phyloP scores from a whole-genome alignment of 2,888 invertebrate species.

The Cheilosia pagana region DNA sequence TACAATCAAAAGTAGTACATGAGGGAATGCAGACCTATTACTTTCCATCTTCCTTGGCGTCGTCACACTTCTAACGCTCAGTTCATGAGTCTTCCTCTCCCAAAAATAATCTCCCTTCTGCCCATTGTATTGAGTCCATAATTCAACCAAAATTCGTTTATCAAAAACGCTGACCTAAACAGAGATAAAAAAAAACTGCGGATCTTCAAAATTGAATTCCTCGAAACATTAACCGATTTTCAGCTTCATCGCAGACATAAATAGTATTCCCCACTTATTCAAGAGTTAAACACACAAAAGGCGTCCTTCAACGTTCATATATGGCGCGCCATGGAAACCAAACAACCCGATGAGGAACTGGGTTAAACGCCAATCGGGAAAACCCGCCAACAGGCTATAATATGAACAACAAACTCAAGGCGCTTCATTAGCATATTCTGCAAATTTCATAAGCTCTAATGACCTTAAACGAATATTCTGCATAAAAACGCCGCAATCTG shows the following conservation, averaged over 20 bases:
- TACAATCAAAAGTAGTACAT: too few relatives aligned
- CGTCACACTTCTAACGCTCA: too few relatives aligned
- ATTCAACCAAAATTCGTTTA: not conserved
- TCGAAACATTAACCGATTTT: not conserved
- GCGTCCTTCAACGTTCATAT: conserved; percentile 19
- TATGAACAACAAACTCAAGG: conserved; percentile 16
- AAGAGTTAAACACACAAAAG: conserved; percentile 3
- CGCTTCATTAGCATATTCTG: conserved; percentile 64
- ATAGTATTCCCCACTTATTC: not conserved
- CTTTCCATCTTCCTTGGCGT: too few relatives aligned
- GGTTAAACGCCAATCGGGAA: conserved; percentile 19
- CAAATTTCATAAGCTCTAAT: conserved; percentile 65
- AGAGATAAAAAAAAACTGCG: not conserved
- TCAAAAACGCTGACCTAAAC: not conserved
- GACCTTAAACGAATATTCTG: conserved; percentile 65
- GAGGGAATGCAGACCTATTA: too few relatives aligned
- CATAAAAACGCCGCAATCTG: conserved; percentile 45
- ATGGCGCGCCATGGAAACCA: not conserved
- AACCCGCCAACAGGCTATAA: conserved; percentile 1
- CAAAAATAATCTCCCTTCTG: not conserved
- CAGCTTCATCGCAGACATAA: not conserved
- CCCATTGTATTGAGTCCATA: not conserved
- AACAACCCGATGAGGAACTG: conserved; percentile 7
- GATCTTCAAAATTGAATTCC: not conserved
- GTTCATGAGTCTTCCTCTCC: too few relatives aligned